A percentile compares a stretch with the other conserved stretches of the same genome.
Evolutionary conservation across 2,797 vertebrate genomes (phyloP).

Genomic region (Rhabdophis nuchalis): DNA sequence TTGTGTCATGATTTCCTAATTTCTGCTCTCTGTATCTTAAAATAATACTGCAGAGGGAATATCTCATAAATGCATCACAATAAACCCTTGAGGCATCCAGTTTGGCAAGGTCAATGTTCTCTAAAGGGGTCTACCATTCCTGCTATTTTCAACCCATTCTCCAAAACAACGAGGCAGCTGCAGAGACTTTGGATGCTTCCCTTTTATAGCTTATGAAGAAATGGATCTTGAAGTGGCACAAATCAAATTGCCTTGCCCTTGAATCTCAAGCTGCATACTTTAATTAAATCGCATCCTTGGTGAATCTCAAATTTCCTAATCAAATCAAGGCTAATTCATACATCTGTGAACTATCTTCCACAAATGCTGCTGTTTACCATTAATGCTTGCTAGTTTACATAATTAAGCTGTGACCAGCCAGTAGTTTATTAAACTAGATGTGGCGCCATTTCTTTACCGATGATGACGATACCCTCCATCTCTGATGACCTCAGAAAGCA

Average conservation of each 20-base stretch:
- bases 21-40: not conserved
- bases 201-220: not conserved
- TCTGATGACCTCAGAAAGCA: conserved; percentile 2
- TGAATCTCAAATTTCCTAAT: not conserved
- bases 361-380: not conserved
- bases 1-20: not conserved
- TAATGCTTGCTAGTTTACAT: not conserved
- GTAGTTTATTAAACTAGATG: not conserved
- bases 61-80: not conserved
- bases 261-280: not conserved
- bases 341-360: not conserved
- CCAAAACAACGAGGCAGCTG: not conserved
- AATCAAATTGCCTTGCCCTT: not conserved
- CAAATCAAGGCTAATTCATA: not conserved
- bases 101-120: not conserved
- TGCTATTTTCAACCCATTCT: not conserved
- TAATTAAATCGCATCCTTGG: not conserved
- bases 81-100: not conserved
- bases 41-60: not conserved
- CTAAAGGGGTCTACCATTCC: not conserved
- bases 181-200: not conserved
- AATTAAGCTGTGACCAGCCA: not conserved
- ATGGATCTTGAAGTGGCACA: not conserved
- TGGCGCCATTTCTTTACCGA: not conserved
- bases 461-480: conserved; percentile 22